Evolutionary conservation across 2,113 vertebrate genomes (phyloP).

Genomic region (Onychostoma macrolepis): DNA sequence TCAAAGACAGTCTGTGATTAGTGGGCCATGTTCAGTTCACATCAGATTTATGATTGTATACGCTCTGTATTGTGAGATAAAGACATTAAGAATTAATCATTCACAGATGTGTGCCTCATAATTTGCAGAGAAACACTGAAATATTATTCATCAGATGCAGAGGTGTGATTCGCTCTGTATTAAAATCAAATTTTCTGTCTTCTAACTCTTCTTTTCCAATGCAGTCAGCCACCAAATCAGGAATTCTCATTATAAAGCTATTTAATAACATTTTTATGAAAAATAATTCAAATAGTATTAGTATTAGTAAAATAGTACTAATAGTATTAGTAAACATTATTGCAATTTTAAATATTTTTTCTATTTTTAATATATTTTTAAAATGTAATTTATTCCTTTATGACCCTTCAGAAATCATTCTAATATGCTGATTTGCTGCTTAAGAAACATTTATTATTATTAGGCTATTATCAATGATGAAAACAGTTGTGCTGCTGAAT

Average conservation of each 20-base stretch:
- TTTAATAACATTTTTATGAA: background rate
- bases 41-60: constrained; percentile 16
- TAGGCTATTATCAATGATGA: too few species aligned
- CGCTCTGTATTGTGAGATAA: constrained; percentile 6
- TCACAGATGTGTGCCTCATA: constrained; percentile 22
- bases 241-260: background rate
- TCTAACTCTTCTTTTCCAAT: background rate
- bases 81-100: constrained; percentile 31
- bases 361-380: too few species aligned
- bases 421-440: background rate
- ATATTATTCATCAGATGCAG: constrained; percentile 18
- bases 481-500: too few species aligned
- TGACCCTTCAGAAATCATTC: background rate
- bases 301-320: background rate
- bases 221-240: background rate
- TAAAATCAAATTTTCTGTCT: background rate
- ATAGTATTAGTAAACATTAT: too few species aligned
- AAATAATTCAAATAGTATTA: background rate
- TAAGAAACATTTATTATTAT: too few species aligned
- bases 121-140: constrained; percentile 14
- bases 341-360: too few species aligned
- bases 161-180: constrained; percentile 1
- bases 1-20: constrained; percentile 35
- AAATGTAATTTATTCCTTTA: background rate
- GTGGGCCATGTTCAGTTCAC: constrained; percentile 15